Percentiles rank a stretch among this genome's conserved stretches.
Evolutionary conservation across 2,888 invertebrate species (phyloP).

Genomic region (Acronicta leporina): DNA sequence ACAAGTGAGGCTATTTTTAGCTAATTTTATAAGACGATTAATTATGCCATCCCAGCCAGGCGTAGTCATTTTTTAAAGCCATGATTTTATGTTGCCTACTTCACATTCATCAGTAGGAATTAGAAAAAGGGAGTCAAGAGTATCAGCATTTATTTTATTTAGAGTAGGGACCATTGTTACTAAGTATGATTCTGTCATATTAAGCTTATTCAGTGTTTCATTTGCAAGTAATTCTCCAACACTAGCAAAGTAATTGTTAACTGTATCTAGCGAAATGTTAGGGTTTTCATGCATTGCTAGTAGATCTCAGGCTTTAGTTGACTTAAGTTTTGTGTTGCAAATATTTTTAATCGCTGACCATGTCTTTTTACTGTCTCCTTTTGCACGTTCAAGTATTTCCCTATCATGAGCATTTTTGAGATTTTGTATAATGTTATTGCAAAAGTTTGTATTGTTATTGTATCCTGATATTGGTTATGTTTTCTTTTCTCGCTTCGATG

Average conservation of each 20-base stretch:
- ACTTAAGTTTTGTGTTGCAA: background rate
- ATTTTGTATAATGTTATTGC: constrained; percentile 3
- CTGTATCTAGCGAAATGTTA: background rate
- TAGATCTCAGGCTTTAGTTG: background rate
- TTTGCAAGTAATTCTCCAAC: constrained; percentile 1
- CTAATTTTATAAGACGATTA: background rate
- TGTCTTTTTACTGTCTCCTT: constrained; percentile 3
- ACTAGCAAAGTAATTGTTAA: constrained; percentile 3
- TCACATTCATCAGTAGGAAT: background rate
- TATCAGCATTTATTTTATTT: background rate
- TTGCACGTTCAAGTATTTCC: background rate
- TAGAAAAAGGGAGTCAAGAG: constrained; percentile 3
- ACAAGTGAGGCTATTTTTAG: background rate
- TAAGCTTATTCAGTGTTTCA: background rate
- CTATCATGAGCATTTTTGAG: constrained; percentile 1
- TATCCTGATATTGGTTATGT: background rate
- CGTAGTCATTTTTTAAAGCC: background rate
- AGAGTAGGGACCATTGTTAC: background rate
- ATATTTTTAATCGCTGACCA: constrained; percentile 1
- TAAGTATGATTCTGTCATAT: background rate
- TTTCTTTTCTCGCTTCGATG: background rate
- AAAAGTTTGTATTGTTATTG: background rate
- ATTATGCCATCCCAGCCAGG: constrained; percentile 1
- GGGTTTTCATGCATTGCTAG: background rate
- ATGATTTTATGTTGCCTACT: background rate